These are phyloP conservation scores for Sylvia borin DNA, from an alignment of 2,797 vertebrate species.

Conservation along the genomic window DNA sequence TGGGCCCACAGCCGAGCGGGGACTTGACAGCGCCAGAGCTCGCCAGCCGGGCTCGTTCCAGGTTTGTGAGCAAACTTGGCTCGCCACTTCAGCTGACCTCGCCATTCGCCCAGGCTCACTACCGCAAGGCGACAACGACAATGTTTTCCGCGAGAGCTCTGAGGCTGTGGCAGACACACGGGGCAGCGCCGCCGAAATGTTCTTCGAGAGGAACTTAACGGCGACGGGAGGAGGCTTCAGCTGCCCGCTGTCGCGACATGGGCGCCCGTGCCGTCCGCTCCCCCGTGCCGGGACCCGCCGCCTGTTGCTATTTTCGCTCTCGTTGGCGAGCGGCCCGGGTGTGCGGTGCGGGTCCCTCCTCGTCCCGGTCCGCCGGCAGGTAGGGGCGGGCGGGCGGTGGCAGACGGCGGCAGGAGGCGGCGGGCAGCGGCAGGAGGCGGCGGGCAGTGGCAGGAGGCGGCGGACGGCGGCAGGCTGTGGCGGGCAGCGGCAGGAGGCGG, in stretches of 20 bases:
- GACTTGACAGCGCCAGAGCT: accelerated
- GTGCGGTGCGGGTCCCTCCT: accelerated
- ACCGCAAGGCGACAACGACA: accelerated
- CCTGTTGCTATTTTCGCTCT: not conserved
- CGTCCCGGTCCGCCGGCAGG: not conserved
- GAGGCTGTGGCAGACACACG: not conserved
- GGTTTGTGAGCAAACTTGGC: accelerated
- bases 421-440: not conserved
- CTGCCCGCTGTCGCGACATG: not conserved
- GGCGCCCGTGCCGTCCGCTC: not conserved
- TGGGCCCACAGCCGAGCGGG: not conserved
- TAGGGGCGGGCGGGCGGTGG: not conserved
- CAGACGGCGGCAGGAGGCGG: not conserved
- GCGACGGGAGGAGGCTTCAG: not conserved
- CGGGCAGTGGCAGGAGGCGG: no score
- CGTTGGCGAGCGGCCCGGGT: not conserved
- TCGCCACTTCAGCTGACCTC: accelerated
- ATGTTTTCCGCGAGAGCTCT: accelerated
- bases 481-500: not conserved
- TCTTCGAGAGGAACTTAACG: not conserved
- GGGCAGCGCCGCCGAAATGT: not conserved
- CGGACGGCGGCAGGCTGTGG: not conserved
- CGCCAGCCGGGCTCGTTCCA: accelerated
- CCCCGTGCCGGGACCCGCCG: not conserved
- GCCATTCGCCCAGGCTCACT: not conserved